Conservation (phyloP, 2,113 vertebrate genomes). For the Ictalurus punctatus region DNA sequence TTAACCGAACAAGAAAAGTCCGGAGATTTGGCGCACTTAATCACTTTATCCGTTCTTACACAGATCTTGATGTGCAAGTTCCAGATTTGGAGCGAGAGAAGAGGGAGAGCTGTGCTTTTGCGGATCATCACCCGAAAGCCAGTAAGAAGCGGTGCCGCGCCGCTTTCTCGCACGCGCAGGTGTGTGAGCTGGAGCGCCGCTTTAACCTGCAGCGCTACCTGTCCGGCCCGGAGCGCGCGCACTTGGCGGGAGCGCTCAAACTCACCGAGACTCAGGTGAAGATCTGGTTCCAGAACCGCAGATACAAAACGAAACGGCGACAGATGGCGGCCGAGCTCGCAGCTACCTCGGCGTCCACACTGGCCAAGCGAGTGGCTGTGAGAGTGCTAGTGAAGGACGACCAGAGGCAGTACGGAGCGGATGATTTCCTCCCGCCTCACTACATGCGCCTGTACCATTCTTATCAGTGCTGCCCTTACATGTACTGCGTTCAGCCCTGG, state of each 20-base stretch:
- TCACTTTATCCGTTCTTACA: constrained; percentile 31
- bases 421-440: constrained; percentile 55
- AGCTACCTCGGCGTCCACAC: constrained; percentile 35
- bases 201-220: constrained; percentile 76
- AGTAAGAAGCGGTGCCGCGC: constrained; percentile 77
- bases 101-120: constrained; percentile 40
- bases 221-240: constrained; percentile 74
- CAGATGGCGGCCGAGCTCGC: constrained; percentile 65
- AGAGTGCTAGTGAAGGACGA: constrained; percentile 74
- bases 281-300: constrained; percentile 82
- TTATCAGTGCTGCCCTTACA: constrained; percentile 70
- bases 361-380: constrained; percentile 73
- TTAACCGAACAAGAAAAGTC: constrained; percentile 1
- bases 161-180: constrained; percentile 79
- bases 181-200: constrained; percentile 77
- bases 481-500: constrained; percentile 71
- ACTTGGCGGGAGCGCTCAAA: constrained; percentile 73
- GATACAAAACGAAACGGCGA: constrained; percentile 80
- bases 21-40: constrained; percentile 25
- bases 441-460: constrained; percentile 66
- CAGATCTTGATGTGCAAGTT: constrained; percentile 39
- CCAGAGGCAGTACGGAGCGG: constrained; percentile 63
- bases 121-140: constrained; percentile 44
- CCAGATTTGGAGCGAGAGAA: constrained; percentile 28
- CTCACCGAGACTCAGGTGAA: constrained; percentile 82